Evolutionary conservation across 2,797 vertebrate species (phyloP).

Genomic region (Austrolebias charrua): DNA sequence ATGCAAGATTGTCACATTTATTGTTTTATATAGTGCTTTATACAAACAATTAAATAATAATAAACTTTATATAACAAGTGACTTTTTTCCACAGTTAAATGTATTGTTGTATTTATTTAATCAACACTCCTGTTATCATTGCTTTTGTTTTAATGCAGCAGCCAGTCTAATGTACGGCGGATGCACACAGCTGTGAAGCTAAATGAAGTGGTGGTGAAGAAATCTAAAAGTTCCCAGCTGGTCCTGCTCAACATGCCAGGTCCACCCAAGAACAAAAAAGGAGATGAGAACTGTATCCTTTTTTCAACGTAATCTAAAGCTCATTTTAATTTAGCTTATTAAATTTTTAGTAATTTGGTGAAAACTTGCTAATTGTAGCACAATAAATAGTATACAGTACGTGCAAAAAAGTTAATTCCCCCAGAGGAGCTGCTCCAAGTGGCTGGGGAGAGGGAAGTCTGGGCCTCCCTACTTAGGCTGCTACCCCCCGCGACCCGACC

Average conservation of each 20-base stretch:
- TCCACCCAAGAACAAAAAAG: slow-evolving; percentile 89
- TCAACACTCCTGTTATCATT: background rate
- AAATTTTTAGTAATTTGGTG: background rate
- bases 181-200: slow-evolving; percentile 89
- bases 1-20: background rate
- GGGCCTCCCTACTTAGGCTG: no score
- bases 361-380: background rate
- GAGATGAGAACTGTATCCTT: slow-evolving; percentile 98
- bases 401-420: no score
- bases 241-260: slow-evolving; percentile 97
- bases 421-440: no score
- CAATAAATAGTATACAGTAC: no score
- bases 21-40: background rate
- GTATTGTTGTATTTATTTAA: background rate
- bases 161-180: slow-evolving; percentile 91
- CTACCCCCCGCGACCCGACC: no score
- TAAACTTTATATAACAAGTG: background rate
- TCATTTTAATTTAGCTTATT: background rate
- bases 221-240: slow-evolving; percentile 87
- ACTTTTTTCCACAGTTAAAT: background rate
- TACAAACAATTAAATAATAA: background rate
- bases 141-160: slow-evolving; percentile 70
- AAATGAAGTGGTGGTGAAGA: slow-evolving; percentile 85
- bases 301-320: background rate
- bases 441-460: no score